Percentiles rank a stretch among this genome's conserved stretches.
These are phyloP conservation scores for Euproctis similis DNA, from an alignment of 2,888 invertebrate species.

Conservation along the genomic window DNA sequence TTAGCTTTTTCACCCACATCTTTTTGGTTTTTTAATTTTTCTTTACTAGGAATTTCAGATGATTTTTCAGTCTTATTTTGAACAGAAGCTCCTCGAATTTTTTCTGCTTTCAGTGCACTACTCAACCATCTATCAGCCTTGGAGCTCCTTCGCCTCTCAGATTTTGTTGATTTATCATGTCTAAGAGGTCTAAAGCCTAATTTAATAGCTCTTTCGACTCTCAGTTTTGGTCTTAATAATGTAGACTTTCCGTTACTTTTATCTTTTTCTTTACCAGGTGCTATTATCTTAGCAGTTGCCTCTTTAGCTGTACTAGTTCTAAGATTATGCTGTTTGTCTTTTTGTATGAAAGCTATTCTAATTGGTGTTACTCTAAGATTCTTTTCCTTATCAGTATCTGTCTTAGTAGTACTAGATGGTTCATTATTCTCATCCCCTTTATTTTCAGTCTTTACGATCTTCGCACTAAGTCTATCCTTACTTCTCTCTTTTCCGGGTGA, in stretches of 20 bases:
- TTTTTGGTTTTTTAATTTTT: slow-evolving; percentile 21
- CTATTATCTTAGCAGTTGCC: slow-evolving; percentile 18
- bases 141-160: slow-evolving; percentile 36
- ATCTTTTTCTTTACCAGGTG: slow-evolving; percentile 12
- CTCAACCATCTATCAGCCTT: slow-evolving; percentile 37
- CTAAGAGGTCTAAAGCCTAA: slow-evolving; percentile 22
- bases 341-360: slow-evolving; percentile 33
- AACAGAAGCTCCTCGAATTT: slow-evolving; percentile 8
- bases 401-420: slow-evolving; percentile 18
- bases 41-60: slow-evolving; percentile 18
- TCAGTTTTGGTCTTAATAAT: slow-evolving; percentile 19
- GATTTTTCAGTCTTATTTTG: slow-evolving; percentile 23
- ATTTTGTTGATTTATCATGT: slow-evolving; percentile 24
- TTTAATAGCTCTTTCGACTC: slow-evolving; percentile 10
- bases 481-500: slow-evolving; percentile 9
- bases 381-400: slow-evolving; percentile 20
- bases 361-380: slow-evolving; percentile 32
- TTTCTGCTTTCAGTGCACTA: slow-evolving; percentile 18
- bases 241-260: slow-evolving; percentile 16
- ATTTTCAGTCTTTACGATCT: slow-evolving; percentile 11
- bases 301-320: slow-evolving; percentile 23
- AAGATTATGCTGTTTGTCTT: slow-evolving; percentile 24
- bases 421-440: slow-evolving; percentile 17
- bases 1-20: slow-evolving; percentile 21
- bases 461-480: slow-evolving; percentile 8